phyloP scores from a whole-genome alignment of 2,113 vertebrate species.

The Arenaria interpres region DNA sequence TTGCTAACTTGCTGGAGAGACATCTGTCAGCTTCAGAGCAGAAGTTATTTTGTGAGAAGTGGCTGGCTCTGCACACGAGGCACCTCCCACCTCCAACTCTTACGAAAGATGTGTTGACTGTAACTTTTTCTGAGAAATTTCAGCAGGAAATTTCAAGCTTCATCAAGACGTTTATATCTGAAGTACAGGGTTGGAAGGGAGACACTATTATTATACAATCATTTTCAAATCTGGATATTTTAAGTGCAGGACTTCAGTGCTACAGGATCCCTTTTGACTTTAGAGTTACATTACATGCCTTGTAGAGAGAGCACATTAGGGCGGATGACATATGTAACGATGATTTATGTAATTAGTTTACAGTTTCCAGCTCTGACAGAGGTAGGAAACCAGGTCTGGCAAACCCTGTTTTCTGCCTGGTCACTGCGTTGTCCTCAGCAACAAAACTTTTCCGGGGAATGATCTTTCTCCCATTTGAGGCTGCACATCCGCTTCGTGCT shows the following conservation, averaged over 20 bases:
- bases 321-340: background rate
- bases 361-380: background rate
- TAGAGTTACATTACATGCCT: background rate
- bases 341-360: background rate
- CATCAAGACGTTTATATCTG: background rate
- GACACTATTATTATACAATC: background rate
- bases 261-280: background rate
- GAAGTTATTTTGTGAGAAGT: background rate
- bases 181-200: background rate
- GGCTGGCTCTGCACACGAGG: background rate
- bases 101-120: background rate
- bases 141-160: background rate
- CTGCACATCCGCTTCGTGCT: rapidly evolving
- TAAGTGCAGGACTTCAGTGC: background rate
- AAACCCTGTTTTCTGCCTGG: background rate
- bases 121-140: background rate
- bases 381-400: background rate
- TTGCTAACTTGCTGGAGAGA: background rate
- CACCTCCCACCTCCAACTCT: background rate
- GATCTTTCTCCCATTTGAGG: background rate
- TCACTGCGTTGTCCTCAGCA: background rate
- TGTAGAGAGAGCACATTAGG: background rate
- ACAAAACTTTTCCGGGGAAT: background rate
- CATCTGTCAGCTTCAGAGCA: background rate
- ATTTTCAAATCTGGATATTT: background rate